These are phyloP conservation scores for Halcyon smyrnensis DNA, from an alignment of 2,797 vertebrate genomes.

Conservation along the genomic window DNA sequence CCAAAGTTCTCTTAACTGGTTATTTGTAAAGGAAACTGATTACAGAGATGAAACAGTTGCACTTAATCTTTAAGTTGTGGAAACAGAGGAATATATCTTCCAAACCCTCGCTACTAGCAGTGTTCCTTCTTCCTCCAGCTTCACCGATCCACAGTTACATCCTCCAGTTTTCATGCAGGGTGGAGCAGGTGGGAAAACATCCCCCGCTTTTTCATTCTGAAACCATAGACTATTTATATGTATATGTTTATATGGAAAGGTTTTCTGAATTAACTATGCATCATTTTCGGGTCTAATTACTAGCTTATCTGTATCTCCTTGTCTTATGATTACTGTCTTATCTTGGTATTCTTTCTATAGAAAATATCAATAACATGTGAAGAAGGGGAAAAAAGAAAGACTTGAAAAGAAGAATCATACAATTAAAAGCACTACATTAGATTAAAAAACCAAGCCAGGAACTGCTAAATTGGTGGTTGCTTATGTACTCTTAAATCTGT, in stretches of 20 bases:
- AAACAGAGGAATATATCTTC: background rate
- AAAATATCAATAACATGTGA: background rate
- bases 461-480: conserved; percentile 14
- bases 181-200: background rate
- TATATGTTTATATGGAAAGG: background rate
- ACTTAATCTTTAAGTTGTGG: background rate
- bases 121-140: background rate
- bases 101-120: rapidly evolving
- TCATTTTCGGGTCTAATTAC: conserved; percentile 4
- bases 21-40: background rate
- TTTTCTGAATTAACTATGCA: background rate
- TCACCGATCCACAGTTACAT: background rate
- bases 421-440: background rate
- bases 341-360: background rate
- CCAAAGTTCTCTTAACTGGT: background rate
- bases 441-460: background rate
- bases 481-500: conserved; percentile 27
- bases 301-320: background rate
- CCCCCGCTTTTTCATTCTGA: background rate
- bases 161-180: background rate
- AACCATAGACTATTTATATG: background rate
- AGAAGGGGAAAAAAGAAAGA: background rate
- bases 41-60: background rate
- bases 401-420: background rate
- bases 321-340: background rate